Evolutionary conservation across 2,888 invertebrate genomes (phyloP), one percentile per base, ranked within the genome.

Genomic region (Mythimna vitellina): DNA sequence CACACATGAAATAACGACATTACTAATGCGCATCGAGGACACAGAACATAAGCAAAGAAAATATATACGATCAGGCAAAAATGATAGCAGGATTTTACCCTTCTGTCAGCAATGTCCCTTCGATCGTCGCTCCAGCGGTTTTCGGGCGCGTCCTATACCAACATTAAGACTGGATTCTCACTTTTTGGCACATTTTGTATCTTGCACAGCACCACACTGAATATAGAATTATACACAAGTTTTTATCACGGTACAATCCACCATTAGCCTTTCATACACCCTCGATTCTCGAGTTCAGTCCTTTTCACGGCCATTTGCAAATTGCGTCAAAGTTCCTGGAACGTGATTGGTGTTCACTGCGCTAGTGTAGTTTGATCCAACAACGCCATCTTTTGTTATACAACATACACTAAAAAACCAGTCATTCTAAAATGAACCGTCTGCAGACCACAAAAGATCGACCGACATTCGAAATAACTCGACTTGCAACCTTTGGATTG

Each of bases 261-360:
- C 93, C 94, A 95, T 95, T 93, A 94, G 92, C 93, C 93, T 92
- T 93, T 94, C 94, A 93, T 93, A 95, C 93, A 95, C 93, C 94
- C 92, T 95, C 92, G 93, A 94, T 93, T 92, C 92, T 95, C 92
- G 93, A 94, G 93, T 92, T 93, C 94, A 86, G 93, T 95, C 94
- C 95, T 95, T 93, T 94, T 94, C 94, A 95, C 96, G 96, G 96
- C 96, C 96, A 96, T 96, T 96, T 96, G 96, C 96, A 96, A 96
- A 96, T 96, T 96, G 96, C 96, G 96, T 96, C 96, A 96, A 96
- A 96, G 92, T 93, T 92, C 91, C 92, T 92, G 89, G 85, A 91
- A 90, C 89, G 89, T 93, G 93, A 96, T 96, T 96, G 96, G 96
- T 91, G 86, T 88, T 88, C 90, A 90, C 90, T 92, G 92, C 93